Evolutionary conservation across 53 echinoderm and acorn worm genomes (phyloP), one percentile per base, ranked within the genome.

Genomic region (Henricia sp.): DNA sequence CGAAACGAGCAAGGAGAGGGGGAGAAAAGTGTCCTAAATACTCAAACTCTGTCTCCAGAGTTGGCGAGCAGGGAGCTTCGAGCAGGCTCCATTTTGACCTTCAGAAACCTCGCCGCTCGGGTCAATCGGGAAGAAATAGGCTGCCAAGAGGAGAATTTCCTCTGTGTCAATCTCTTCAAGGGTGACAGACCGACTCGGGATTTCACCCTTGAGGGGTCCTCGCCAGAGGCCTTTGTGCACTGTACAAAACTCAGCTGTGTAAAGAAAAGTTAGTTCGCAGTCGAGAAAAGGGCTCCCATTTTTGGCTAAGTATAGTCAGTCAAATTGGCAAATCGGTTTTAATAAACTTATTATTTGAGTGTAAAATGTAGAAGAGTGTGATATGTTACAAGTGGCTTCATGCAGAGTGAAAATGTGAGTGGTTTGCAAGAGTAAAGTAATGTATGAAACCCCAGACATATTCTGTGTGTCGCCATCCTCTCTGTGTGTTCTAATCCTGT

Each of bases 91-190:
- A 68, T 52, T 2, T 71, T 87, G 4, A 71, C 37, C 23, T 93
- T 96, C 75, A 71, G 75, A 13, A 91, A 91, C 66, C 74, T 96
- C 16, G 91, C 87, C 17, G 89, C 90, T 1, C 68, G 62, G 32
- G 52, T 96, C 4, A 70, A 95, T 25, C 77, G 67, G 12, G 51
- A 82, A 19, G 68, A 89, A 4, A 35, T 94, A 17, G 82, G 70
- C 59, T 96, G 96, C 65, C 56, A 71, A 24, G 83, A 60, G 17
- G 55, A 55, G 34, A 85, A 55, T 51, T 89, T 70, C 71, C 75
- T 96, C 43, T 96, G 96, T 54, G 91, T 91, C 26, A 88, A 93
- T 46, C 35, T 96, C 67, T 16, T 57, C 43, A 77, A 68, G n/a
- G 67, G 53, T 9, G 59, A 67, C 38, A 48, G 58, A 37, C 83